These are phyloP conservation scores for Cynocephalus volans DNA, from an alignment of 2,113 vertebrate species.

Conservation along the genomic window DNA sequence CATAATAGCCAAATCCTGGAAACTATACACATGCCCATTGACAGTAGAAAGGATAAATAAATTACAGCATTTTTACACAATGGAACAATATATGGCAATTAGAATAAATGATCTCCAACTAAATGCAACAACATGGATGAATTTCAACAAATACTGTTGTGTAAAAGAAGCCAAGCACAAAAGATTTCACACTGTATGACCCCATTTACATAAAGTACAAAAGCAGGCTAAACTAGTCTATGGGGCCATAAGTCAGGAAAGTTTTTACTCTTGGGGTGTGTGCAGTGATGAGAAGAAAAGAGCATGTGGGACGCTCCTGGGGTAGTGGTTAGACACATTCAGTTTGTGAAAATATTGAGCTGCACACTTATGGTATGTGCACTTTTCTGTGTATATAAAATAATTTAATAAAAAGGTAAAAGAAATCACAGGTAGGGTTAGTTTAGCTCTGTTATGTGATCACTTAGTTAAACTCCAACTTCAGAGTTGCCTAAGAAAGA, in stretches of 20 bases:
- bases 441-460: slow-evolving; percentile 2
- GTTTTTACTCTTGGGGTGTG: not conserved
- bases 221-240: slow-evolving; percentile 46
- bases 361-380: no score
- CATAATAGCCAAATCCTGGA: slow-evolving; percentile 47
- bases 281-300: not conserved
- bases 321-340: not conserved
- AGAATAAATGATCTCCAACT: slow-evolving; percentile 66
- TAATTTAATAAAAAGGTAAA: not conserved
- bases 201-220: slow-evolving; percentile 47
- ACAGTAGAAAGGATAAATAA: slow-evolving; percentile 57
- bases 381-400: not conserved
- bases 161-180: slow-evolving; percentile 61
- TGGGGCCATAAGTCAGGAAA: slow-evolving; percentile 5
- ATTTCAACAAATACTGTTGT: slow-evolving; percentile 67
- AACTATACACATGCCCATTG: not conserved
- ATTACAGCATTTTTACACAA: slow-evolving; percentile 64
- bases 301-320: not conserved
- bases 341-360: not conserved
- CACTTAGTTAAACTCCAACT: not conserved
- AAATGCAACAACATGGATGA: slow-evolving; percentile 56
- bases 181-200: slow-evolving; percentile 46
- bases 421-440: not conserved
- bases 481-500: not conserved
- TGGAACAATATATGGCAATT: slow-evolving; percentile 71